Evolutionary conservation across 2,113 vertebrate species (phyloP).

Genomic region (Lates calcarifer): DNA sequence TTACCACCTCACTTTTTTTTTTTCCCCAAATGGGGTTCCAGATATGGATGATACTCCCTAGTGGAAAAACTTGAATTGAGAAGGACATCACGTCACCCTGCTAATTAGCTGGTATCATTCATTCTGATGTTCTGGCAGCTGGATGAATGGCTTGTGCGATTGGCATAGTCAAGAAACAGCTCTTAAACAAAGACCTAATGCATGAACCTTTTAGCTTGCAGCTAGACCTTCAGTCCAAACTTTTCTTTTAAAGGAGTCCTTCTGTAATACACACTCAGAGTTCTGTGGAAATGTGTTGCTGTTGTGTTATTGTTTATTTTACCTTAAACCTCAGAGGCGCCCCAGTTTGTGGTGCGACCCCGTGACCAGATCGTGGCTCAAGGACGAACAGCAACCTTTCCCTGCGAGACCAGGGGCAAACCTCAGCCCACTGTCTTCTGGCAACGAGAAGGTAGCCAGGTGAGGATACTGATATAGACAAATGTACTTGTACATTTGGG

Average conservation of each 20-base stretch:
- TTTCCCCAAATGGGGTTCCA: conserved; percentile 34
- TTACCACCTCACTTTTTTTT: conserved; percentile 32
- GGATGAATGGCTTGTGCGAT: conserved; percentile 73
- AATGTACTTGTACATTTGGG: not conserved
- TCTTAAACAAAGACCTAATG: conserved; percentile 43
- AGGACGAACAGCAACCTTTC: conserved; percentile 94
- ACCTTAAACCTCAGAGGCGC: conserved; percentile 90
- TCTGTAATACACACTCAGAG: not conserved
- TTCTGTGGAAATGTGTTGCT: conserved; percentile 30
- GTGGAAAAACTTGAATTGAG: conserved; percentile 19
- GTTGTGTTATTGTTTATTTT: conserved; percentile 59
- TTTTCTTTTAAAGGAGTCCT: conserved; percentile 7
- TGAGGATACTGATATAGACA: conserved; percentile 70
- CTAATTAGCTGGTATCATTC: conserved; percentile 53
- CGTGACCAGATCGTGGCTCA: conserved; percentile 98
- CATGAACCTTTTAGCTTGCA: conserved; percentile 67
- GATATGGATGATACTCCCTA: conserved; percentile 35
- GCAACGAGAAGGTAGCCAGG: conserved; percentile 99
- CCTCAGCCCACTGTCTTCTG: conserved; percentile 98
- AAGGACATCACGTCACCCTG: conserved; percentile 2
- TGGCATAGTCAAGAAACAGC: conserved; percentile 33
- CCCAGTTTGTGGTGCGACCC: conserved; percentile 98
- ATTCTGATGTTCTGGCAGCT: conserved; percentile 61
- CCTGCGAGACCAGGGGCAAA: conserved; percentile 98
- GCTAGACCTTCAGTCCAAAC: conserved; percentile 16